Conservation (phyloP, 2,888 invertebrate genomes). For the Drosophila vallismaia region DNA sequence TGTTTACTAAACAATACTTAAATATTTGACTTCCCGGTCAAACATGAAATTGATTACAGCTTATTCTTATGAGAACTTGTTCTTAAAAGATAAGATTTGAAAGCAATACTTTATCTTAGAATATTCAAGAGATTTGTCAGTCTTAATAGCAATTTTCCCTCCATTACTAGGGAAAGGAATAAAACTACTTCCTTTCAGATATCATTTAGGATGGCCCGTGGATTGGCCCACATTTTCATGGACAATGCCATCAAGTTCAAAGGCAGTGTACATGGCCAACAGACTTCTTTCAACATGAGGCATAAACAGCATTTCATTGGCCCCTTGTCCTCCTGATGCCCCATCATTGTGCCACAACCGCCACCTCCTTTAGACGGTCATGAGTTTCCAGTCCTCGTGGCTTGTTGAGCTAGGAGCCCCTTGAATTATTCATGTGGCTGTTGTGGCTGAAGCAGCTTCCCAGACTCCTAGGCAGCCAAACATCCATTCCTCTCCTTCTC, state of each 20-base stretch:
- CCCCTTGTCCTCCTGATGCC: not conserved
- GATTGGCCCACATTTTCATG: constrained; percentile 39
- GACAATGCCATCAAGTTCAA: constrained; percentile 42
- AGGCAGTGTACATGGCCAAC: constrained; percentile 28
- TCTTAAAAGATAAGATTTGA: not conserved
- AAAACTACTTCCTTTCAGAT: constrained; percentile 14
- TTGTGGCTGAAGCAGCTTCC: constrained; percentile 27
- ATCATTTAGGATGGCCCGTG: not conserved
- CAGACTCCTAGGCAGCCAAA: constrained; percentile 26
- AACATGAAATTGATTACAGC: not conserved
- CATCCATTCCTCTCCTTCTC: not conserved
- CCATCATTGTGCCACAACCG: not conserved
- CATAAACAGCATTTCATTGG: constrained; percentile 25
- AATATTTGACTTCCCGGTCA: not conserved
- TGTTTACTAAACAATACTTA: not conserved
- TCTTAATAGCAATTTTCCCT: too few relatives aligned
- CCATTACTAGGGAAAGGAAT: too few relatives aligned
- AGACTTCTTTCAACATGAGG: constrained; percentile 19
- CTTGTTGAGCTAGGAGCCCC: constrained; percentile 34
- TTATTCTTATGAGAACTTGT: not conserved
- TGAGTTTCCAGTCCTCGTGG: constrained; percentile 17
- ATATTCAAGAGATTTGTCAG: too few relatives aligned
- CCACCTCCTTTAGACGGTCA: not conserved
- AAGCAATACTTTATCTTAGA: too few relatives aligned
- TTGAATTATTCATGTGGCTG: constrained; percentile 53